Conservation (phyloP, 2,888 invertebrate genomes). For the Diaprepes abbreviatus region DNA sequence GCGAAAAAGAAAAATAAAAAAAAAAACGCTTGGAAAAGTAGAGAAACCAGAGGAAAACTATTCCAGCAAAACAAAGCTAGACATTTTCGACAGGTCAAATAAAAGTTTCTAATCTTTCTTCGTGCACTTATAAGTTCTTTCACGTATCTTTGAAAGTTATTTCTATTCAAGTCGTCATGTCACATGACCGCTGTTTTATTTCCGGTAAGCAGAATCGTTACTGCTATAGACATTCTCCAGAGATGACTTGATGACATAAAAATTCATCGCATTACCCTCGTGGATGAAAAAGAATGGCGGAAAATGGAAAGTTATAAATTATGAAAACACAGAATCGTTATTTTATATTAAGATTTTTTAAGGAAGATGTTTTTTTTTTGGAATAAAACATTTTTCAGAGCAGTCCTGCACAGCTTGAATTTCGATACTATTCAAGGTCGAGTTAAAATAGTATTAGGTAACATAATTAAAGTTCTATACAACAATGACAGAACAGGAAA, state of each 20-base stretch:
- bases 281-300: neutral
- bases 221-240: slow-evolving; percentile 24
- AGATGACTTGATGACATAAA: slow-evolving; percentile 3
- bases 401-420: too few relatives aligned
- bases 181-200: slow-evolving; percentile 41
- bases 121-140: slow-evolving; percentile 35
- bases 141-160: slow-evolving; percentile 41
- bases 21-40: neutral
- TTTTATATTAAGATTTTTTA: too few relatives aligned
- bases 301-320: neutral
- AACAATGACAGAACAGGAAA: too few relatives aligned
- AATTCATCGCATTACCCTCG: neutral
- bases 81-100: slow-evolving; percentile 38
- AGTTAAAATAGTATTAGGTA: too few relatives aligned
- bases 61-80: neutral
- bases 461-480: too few relatives aligned
- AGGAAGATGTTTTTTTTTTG: too few relatives aligned
- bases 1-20: too few relatives aligned
- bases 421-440: too few relatives aligned
- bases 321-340: too few relatives aligned
- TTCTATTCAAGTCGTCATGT: slow-evolving; percentile 39
- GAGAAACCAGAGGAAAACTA: neutral
- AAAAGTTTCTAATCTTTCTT: slow-evolving; percentile 38
- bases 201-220: slow-evolving; percentile 30
- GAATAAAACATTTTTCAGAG: too few relatives aligned